These are phyloP conservation scores for Paralvinella palmiformis DNA, from an alignment of 1,140 invertebrate genomes.

Conservation along the genomic window DNA sequence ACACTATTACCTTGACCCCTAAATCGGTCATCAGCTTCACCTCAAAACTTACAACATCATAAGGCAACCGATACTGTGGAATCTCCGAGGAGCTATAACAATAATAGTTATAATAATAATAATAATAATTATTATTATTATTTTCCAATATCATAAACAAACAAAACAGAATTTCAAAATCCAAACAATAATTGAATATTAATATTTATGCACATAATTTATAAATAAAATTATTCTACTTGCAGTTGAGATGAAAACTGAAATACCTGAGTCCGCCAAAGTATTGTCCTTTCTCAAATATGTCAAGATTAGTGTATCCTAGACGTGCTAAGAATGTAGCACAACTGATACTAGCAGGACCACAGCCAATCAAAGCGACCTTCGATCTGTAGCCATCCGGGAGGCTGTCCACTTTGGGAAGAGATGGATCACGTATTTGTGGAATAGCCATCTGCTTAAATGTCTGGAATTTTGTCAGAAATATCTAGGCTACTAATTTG, in stretches of 20 bases:
- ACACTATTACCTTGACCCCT: conserved; percentile 76
- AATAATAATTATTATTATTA: neutral
- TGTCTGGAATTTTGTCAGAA: conserved; percentile 63
- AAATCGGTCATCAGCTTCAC: conserved; percentile 84
- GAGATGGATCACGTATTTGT: conserved; percentile 70
- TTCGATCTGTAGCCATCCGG: conserved; percentile 63
- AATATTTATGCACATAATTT: too few relatives aligned
- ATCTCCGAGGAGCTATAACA: conserved; percentile 80
- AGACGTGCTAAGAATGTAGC: conserved; percentile 89
- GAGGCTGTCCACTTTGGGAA: conserved; percentile 45
- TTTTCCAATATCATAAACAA: too few relatives aligned
- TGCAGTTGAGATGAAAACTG: neutral
- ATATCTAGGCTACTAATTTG: too few relatives aligned
- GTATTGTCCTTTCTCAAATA: conserved; percentile 85
- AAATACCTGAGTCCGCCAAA: conserved; percentile 79
- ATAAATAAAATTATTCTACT: too few relatives aligned
- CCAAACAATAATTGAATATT: too few relatives aligned
- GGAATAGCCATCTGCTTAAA: conserved; percentile 90
- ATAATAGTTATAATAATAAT: neutral
- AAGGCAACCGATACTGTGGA: conserved; percentile 91
- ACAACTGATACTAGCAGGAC: conserved; percentile 93
- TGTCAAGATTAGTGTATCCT: conserved; percentile 83
- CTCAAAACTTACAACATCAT: conserved; percentile 88
- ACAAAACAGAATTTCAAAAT: too few relatives aligned
- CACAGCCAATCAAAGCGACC: conserved; percentile 87